Base-by-base conservation (phyloP, 2,888 invertebrate species). In the Formica aserva region DNA sequence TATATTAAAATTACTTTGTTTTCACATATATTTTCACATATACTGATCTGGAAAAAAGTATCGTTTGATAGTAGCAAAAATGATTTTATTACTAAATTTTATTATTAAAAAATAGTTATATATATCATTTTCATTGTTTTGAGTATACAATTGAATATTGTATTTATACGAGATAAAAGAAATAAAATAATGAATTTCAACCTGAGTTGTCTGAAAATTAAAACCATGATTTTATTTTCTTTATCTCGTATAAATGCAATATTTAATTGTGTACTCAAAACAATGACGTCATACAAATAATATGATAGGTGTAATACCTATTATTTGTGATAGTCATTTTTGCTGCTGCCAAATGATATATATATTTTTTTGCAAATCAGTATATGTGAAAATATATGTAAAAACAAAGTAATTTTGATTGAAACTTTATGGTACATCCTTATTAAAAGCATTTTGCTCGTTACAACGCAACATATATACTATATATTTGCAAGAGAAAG, bases 371-470 rank as follows among this genome's bases (percentile, higher is more conserved):
- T 62, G 8, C 11, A 38, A 80, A 60, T 22, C 9, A 22, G 2
- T 26, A 45, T 62, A 13, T 57, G 18, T 57, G 22, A 45, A 48
- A 45, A 63, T 11, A 57, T 13, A 29, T 52, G n/a, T 38, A 11
- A 29, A 77, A 71, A 3, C 32, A 8, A 41, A n/a, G 4, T 55
- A 65, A 45, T 60, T 60, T 45, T 45, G 5, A 72, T 72, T 22
- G 13, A 78, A 78, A n/a, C 4, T 57, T 13, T 8, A 26, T 71
- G 22, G 15, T 45, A 15, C 1, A 0, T 3, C 18, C 5, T 60
- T 15, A 45, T 72, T 78, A 78, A 78, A 35, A 60, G 18, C 45
- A 60, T 71, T 60, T 72, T 18, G 35, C 22, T 45, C 8, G 71
- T 60, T 57, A 11, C 18, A 48, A 26, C 2, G 15, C 29, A 65